Base-by-base conservation (phyloP, 2,797 vertebrate species). In the Phrynocephalus guinanensis region DNA sequence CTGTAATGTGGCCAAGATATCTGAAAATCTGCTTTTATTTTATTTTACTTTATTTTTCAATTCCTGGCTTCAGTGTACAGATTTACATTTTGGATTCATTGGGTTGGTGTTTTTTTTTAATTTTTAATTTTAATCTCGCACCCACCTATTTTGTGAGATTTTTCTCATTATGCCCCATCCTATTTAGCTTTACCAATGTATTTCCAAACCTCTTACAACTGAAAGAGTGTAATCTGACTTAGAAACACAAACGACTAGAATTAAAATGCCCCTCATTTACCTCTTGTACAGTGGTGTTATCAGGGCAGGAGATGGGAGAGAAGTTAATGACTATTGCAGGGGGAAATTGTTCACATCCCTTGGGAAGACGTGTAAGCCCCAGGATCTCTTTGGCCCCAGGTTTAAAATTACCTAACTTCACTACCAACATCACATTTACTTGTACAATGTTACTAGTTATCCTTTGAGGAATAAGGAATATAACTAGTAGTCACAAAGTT, bases 1-100 rank as follows among this genome's bases (percentile, higher is more conserved):
- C 89, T 86, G 50, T 88, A 83, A 44, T 15, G 26, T 86, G 90
- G 88, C 85, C 88, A 83, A 86, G 24, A 38, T 87, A 78, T 87
- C 82, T 80, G 87, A 76, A 93, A 91, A 83, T 56, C 71, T 56
- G 15, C 71, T 16, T 82, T 50, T 33, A 86, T 18, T 68, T 86
- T 79, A 52, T 60, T 20, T 50, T 56, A 56, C 13, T 79, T 79
- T 79, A 60, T 79, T 79, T 80, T 82, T 28, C 63, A 82, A 15
- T 76, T 70, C 78, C 6, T 0, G 0, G 79, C 60, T 6, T 87
- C 73, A 71, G 71, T 79, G n/a, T 1, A 1, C 11, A 60, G 60
- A 16, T 24, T 92, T 63, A 86, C 0, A 0, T 33, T 71, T 10
- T 67, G 83, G 52, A 86, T 72, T 11, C 52, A 88, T 63, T 87